These are phyloP conservation scores for Seira sanloemensis DNA, from an alignment of 2,888 invertebrate species.

Conservation along the genomic window DNA sequence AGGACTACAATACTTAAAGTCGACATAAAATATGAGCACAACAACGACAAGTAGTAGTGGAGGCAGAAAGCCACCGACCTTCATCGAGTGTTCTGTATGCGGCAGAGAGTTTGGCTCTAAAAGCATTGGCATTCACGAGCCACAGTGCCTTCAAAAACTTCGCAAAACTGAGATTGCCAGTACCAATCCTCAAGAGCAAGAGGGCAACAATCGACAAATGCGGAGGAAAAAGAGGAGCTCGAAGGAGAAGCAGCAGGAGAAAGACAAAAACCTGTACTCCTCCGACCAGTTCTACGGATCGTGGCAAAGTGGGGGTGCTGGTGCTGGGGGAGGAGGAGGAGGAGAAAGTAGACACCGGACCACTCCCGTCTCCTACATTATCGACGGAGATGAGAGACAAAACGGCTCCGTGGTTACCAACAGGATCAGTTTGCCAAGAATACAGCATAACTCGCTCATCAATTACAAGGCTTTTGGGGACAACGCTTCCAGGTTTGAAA, in stretches of 20 bases:
- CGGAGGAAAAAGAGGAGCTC: conserved; percentile 69
- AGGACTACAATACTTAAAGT: neutral
- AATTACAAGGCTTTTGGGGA: conserved; percentile 47
- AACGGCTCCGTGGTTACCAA: conserved; percentile 53
- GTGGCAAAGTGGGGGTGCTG: neutral
- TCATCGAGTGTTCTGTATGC: conserved; percentile 72
- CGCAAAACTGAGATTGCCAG: conserved; percentile 69
- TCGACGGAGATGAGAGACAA: neutral
- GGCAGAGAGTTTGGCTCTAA: conserved; percentile 72
- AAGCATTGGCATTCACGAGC: conserved; percentile 72
- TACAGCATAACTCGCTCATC: conserved; percentile 46
- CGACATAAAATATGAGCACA: conserved; percentile 30
- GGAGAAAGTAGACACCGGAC: conserved; percentile 18
- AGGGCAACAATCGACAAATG: conserved; percentile 36
- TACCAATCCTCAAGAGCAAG: conserved; percentile 29
- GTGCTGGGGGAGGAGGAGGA: neutral
- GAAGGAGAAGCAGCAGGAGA: conserved; percentile 42
- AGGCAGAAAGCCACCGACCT: conserved; percentile 70
- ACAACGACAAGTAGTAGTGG: conserved; percentile 22
- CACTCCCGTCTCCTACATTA: conserved; percentile 20
- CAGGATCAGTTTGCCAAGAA: conserved; percentile 56
- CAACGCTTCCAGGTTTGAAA: conserved; percentile 45
- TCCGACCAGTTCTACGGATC: conserved; percentile 34
- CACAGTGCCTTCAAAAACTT: conserved; percentile 72
- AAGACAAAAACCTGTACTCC: conserved; percentile 15